Evolutionary conservation across 2,888 invertebrate genomes (phyloP).

Genomic region (Sturmia bella): DNA sequence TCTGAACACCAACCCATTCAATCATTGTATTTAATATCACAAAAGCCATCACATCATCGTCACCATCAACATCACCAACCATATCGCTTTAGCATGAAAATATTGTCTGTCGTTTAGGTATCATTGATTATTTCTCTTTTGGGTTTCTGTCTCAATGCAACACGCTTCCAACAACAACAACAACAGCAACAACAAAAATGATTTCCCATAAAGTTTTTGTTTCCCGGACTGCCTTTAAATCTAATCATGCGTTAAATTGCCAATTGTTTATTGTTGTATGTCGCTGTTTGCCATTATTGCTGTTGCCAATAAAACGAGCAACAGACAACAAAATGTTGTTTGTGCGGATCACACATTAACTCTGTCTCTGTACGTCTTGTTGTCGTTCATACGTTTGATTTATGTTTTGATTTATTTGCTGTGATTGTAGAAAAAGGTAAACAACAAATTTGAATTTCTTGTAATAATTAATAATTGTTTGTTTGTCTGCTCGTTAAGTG

Average conservation of each 20-base stretch:
- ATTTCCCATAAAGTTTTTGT: background rate
- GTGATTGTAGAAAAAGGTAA: slow-evolving; percentile 52
- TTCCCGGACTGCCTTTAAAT: slow-evolving; percentile 44
- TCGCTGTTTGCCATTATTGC: slow-evolving; percentile 1
- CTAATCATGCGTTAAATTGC: slow-evolving; percentile 68
- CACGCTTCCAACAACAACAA: background rate
- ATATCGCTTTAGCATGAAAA: slow-evolving; percentile 42
- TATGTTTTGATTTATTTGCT: slow-evolving; percentile 61
- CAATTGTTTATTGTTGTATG: slow-evolving; percentile 51
- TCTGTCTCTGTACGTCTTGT: background rate
- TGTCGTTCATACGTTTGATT: slow-evolving; percentile 48
- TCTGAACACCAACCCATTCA: background rate
- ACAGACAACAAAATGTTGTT: slow-evolving; percentile 17
- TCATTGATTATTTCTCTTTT: slow-evolving; percentile 23
- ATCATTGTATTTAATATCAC: background rate
- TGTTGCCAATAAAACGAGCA: slow-evolving; percentile 29
- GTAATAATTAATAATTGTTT: slow-evolving; percentile 67
- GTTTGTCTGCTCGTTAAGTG: background rate
- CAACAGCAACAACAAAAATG: slow-evolving; percentile 24
- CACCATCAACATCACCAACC: background rate
- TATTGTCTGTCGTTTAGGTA: slow-evolving; percentile 56
- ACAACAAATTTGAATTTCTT: slow-evolving; percentile 51
- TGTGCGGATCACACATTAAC: slow-evolving; percentile 42
- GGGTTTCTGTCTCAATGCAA: slow-evolving; percentile 30
- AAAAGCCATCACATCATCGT: slow-evolving; percentile 12